A percentile compares a stretch with the other conserved stretches of the same genome.
These are phyloP conservation scores for Allophyes oxyacanthae DNA, from an alignment of 2,888 invertebrate genomes.

Conservation along the genomic window DNA sequence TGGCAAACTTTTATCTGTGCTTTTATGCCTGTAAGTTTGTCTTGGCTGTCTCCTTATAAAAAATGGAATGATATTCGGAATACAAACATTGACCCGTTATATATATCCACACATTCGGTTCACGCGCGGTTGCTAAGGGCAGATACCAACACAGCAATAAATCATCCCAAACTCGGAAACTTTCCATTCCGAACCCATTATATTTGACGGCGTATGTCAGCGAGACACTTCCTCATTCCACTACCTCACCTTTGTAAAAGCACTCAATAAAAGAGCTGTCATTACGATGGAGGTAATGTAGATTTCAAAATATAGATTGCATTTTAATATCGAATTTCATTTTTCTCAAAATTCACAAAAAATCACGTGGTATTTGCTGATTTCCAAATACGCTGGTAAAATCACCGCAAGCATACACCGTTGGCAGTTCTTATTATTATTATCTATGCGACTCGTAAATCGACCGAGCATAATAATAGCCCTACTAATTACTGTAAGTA, in stretches of 20 bases:
- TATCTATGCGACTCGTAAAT: slow-evolving; percentile 26
- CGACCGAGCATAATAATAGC: slow-evolving; percentile 35
- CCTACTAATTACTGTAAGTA: slow-evolving; percentile 46
- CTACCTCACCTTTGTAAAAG: slow-evolving; percentile 48
- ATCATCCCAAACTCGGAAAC: slow-evolving; percentile 72
- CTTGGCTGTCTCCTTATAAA: slow-evolving; percentile 15
- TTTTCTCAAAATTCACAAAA: too few relatives aligned
- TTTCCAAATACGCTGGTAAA: slow-evolving; percentile 8
- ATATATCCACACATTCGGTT: slow-evolving; percentile 42
- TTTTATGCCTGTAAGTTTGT: slow-evolving; percentile 22
- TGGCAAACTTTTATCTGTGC: too few relatives aligned
- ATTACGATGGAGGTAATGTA: slow-evolving; percentile 31
- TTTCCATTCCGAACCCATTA: slow-evolving; percentile 71
- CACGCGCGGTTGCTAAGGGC: slow-evolving; percentile 49
- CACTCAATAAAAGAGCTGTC: slow-evolving; percentile 55
- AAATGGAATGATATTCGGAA: slow-evolving; percentile 20
- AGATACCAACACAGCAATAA: slow-evolving; percentile 65
- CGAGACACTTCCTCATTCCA: slow-evolving; percentile 63
- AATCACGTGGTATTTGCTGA: slow-evolving; percentile 12
- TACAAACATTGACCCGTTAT: slow-evolving; percentile 40
- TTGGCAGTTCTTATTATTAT: too few relatives aligned
- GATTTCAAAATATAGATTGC: slow-evolving; percentile 35
- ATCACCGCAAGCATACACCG: slow-evolving; percentile 14
- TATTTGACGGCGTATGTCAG: slow-evolving; percentile 72
- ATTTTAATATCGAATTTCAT: slow-evolving; percentile 20